Evolutionary conservation across 1,140 invertebrate species (phyloP), one percentile per base, ranked within the genome.

Genomic region (Notospermus geniculatus): DNA sequence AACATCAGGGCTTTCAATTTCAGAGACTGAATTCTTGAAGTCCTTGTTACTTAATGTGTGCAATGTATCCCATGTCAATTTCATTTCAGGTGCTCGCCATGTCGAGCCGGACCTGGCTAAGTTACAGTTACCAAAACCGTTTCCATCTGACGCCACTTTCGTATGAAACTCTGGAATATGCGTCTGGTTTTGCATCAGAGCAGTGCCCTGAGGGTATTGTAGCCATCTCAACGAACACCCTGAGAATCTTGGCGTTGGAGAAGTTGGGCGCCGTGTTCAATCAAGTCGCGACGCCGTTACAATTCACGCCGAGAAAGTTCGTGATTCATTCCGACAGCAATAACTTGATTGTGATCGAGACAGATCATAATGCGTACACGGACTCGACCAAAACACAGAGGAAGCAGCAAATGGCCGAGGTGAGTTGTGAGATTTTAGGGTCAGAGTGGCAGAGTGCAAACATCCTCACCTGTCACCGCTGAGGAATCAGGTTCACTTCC

Each of bases 201-300:
- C 97, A 99, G 80, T 99, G 97, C 85, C 93, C 95, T 0, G 97
- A 99, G 82, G 97, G 96, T 67, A 97, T 99, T 68, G 97, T 99
- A 7, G 97, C 97, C 0, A 99, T 99, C 80, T 97, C 95, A 0
- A 92, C 92, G 0, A 99, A 99, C 73, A 99, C 96, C 0, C 83
- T 99, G 28, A 87, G 86, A 66, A 99, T 99, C 86, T 87, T 99
- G 74, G 95, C 97, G 0, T 82, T 99, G 17, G 97, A 99, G 80
- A 99, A 99, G 81, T 82, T 99, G 0, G 97, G 97, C 0, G 95
- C 94, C 0, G 94, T 99, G 2, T 99, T 99, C 75, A 99, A 99
- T 84, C 95, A 98, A 81, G 84, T 86, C 39, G 76, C 66, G 43
- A 84, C 82, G 87, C 91, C 91, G 0, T 81, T 99, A 28, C 93